Evolutionary conservation across 2,797 vertebrate species (phyloP).

Genomic region (Crenichthys baileyi): DNA sequence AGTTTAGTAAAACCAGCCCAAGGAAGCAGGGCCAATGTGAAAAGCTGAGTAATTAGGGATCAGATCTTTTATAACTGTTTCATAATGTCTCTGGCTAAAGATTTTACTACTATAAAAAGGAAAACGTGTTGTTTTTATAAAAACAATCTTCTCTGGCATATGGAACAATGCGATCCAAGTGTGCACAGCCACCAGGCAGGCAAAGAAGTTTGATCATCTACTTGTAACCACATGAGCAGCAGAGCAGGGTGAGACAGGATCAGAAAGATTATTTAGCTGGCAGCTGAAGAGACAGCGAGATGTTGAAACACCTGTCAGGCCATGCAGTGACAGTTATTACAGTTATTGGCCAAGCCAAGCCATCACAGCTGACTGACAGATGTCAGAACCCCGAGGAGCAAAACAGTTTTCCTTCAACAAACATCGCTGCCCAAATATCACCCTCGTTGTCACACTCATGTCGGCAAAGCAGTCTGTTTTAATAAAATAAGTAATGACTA

Average conservation of each 20-base stretch:
- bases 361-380: neutral
- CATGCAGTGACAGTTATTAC: neutral
- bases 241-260: neutral
- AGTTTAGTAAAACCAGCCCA: neutral
- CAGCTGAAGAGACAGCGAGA: neutral
- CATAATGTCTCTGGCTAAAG: neutral
- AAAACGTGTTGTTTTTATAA: neutral
- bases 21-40: neutral
- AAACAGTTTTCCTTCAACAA: neutral
- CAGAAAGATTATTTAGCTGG: neutral
- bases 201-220: constrained; percentile 24
- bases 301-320: neutral
- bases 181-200: constrained; percentile 1
- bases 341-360: neutral
- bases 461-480: neutral
- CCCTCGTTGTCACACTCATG: neutral
- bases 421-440: neutral
- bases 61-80: neutral
- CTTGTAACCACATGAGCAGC: constrained; percentile 36
- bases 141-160: neutral
- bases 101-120: neutral
- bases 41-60: neutral
- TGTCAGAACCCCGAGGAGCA: neutral
- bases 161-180: neutral
- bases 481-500: neutral